These are phyloP conservation scores for Ahaetulla prasina DNA, from an alignment of 2,113 vertebrate genomes.

Conservation along the genomic window DNA sequence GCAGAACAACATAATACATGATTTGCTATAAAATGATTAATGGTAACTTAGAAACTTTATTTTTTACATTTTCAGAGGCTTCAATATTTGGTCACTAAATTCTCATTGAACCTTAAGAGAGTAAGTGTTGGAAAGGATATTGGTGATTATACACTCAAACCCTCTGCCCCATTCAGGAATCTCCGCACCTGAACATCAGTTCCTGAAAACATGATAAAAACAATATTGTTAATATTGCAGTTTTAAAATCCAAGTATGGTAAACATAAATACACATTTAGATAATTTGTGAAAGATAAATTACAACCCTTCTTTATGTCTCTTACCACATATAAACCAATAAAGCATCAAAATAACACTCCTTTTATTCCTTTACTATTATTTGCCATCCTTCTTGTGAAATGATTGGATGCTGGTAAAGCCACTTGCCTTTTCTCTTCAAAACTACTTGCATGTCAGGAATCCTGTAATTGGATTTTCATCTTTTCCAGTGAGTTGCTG, in stretches of 20 bases:
- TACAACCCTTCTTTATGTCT: conserved; percentile 23
- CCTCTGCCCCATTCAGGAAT: background rate
- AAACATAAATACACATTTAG: conserved; percentile 4
- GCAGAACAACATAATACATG: background rate
- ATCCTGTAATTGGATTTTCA: conserved; percentile 63
- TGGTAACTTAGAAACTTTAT: conserved; percentile 4
- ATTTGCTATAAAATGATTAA: background rate
- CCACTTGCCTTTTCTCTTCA: conserved; percentile 52
- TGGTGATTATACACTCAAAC: background rate
- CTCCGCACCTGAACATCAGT: background rate
- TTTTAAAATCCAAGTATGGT: conserved; percentile 8
- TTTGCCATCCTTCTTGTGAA: conserved; percentile 50
- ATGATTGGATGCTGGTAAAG: conserved; percentile 52
- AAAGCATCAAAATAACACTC: conserved; percentile 47
- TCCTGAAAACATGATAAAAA: conserved; percentile 8
- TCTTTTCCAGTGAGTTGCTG: conserved; percentile 58
- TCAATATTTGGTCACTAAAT: background rate
- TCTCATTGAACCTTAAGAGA: background rate
- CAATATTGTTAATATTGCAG: background rate
- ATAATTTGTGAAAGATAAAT: conserved; percentile 20
- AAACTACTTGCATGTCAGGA: conserved; percentile 58
- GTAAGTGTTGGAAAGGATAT: background rate
- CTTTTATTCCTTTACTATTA: conserved; percentile 46
- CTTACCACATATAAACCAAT: conserved; percentile 43
- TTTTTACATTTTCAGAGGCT: conserved; percentile 25